Evolutionary conservation across 2,113 vertebrate genomes (phyloP).

Genomic region (Mormyrus lacerda): DNA sequence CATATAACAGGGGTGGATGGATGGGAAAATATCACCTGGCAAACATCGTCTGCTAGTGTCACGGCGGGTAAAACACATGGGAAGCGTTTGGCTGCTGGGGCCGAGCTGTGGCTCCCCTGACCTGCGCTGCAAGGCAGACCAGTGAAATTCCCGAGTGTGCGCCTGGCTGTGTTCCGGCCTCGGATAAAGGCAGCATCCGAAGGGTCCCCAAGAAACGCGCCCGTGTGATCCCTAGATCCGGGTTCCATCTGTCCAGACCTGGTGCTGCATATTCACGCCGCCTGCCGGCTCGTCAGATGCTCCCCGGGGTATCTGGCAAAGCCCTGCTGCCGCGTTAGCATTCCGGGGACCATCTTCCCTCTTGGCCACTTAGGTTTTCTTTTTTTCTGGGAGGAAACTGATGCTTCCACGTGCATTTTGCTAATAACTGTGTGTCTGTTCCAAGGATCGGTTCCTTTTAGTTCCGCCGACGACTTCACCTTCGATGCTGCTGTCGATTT

Average conservation of each 20-base stretch:
- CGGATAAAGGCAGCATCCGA: neutral
- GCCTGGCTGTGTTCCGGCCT: neutral
- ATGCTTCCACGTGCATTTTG: neutral
- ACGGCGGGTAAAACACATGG: neutral
- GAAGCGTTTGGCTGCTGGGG: neutral
- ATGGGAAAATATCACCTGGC: neutral
- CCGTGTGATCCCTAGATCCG: neutral
- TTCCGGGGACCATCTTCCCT: neutral
- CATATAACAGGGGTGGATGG: neutral
- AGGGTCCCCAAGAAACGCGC: neutral
- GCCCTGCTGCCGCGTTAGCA: neutral
- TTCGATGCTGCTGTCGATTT: neutral
- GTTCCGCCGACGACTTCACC: neutral
- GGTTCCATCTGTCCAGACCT: neutral
- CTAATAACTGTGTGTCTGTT: neutral
- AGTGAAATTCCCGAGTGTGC: neutral
- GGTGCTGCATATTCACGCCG: neutral
- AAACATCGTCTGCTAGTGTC: neutral
- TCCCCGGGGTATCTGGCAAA: neutral
- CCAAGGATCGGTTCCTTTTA: neutral
- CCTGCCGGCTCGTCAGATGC: neutral
- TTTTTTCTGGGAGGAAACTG: neutral
- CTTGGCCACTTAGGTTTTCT: neutral
- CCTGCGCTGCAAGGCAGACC: neutral
- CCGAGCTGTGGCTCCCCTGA: neutral